Evolutionary conservation across 92 coral and sea anemone species (phyloP).

Genomic region (Micromussa lordhowensis): DNA sequence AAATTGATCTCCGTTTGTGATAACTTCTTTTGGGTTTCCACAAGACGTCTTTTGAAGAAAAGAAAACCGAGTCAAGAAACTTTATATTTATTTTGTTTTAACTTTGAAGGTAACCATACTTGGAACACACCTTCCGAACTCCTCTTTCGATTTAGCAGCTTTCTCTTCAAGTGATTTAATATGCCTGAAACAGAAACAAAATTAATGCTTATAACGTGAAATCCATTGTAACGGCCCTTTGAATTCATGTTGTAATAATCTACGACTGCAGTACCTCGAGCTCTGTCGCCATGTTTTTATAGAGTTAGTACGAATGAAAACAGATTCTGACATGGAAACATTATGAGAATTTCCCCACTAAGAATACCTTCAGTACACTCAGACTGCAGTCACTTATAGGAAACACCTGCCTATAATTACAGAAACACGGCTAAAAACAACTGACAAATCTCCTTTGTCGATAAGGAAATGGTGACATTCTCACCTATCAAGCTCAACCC

Average conservation of each 20-base stretch:
- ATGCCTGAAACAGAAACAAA: conserved; percentile 46
- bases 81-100: neutral
- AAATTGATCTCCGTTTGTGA: conserved; percentile 82
- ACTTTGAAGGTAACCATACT: neutral
- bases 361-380: no score
- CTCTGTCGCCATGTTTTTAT: no score
- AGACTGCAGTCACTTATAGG: no score
- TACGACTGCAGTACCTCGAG: no score
- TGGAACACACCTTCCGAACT: conserved; percentile 80
- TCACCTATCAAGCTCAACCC: conserved; percentile 25
- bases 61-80: neutral
- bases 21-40: conserved; percentile 91
- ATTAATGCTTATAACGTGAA: neutral
- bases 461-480: neutral
- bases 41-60: conserved; percentile 72
- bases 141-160: conserved; percentile 79
- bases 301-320: no score
- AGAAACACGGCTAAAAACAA: no score
- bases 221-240: no score
- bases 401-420: no score
- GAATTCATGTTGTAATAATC: no score
- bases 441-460: no score
- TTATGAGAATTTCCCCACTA: no score
- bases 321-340: no score
- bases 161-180: conserved; percentile 71